A percentile compares a stretch with the other conserved stretches of the same genome.
Conservation (phyloP, 2,888 invertebrate species). For the Drepana falcataria region DNA sequence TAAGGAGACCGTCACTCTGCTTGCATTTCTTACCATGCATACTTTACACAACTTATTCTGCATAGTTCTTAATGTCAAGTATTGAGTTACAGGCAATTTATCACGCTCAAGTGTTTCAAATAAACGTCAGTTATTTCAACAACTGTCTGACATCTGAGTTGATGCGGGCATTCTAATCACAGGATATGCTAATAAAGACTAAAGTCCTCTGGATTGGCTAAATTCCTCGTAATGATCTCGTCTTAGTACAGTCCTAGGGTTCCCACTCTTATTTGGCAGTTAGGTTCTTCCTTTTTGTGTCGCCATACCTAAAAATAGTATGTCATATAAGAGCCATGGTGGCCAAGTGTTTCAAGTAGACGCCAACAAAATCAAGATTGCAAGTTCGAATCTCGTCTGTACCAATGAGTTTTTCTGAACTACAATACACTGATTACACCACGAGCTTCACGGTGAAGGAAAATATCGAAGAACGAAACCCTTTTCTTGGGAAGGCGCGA, state of each 20-base stretch:
- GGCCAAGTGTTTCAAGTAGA: too few relatives aligned
- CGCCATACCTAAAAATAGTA: conserved; percentile 18
- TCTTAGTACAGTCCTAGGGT: conserved; percentile 5
- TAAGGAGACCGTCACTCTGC: too few relatives aligned
- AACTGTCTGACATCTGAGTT: conserved; percentile 14
- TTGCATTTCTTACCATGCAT: too few relatives aligned
- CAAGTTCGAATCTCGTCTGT: too few relatives aligned
- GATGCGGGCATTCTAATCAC: conserved; percentile 49
- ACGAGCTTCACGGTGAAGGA: too few relatives aligned
- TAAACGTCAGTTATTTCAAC: conserved; percentile 1
- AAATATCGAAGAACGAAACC: too few relatives aligned
- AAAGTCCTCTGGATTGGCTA: conserved; percentile 50
- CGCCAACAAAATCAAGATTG: too few relatives aligned
- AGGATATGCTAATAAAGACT: conserved; percentile 74
- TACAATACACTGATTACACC: too few relatives aligned
- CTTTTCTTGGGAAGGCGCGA: too few relatives aligned
- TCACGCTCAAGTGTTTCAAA: background rate
- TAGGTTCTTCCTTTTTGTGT: background rate
- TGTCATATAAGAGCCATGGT: background rate
- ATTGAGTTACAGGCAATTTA: background rate
- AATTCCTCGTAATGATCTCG: conserved; percentile 27
- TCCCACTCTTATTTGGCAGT: background rate
- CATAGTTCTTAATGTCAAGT: background rate
- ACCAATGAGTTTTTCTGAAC: too few relatives aligned
- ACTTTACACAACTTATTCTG: background rate